Conservation (phyloP, 2,888 invertebrate genomes). For the Melitaea athalia region DNA sequence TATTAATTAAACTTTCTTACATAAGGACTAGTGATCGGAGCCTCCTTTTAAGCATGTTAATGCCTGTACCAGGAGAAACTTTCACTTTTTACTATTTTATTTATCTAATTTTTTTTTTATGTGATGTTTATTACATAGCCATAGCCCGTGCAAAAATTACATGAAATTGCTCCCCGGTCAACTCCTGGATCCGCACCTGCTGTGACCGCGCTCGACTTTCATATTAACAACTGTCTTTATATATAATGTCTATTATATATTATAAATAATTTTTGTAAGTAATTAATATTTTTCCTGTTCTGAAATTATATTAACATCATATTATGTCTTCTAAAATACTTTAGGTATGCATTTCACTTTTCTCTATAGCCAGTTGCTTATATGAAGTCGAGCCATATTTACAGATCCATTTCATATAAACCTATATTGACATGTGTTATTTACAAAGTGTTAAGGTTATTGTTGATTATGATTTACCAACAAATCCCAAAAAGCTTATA, state of each 20-base stretch:
- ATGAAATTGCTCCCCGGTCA: neutral
- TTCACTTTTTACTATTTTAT: neutral
- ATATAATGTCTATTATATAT: no score
- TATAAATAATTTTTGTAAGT: no score
- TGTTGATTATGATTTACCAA: neutral
- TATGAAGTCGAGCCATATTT: conserved; percentile 27
- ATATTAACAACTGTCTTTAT: conserved; percentile 21
- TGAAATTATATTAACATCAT: no score
- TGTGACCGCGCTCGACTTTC: conserved; percentile 20
- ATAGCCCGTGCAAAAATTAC: no score
- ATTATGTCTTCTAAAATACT: no score
- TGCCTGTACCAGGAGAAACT: no score
- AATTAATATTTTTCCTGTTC: no score
- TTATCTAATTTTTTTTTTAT: neutral
- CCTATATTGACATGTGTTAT: conserved; percentile 25
- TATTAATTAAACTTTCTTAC: no score
- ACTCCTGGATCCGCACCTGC: conserved; percentile 5
- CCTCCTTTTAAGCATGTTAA: no score
- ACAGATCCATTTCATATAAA: conserved; percentile 18
- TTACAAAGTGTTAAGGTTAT: conserved; percentile 23
- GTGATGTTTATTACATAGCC: neutral
- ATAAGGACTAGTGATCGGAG: no score
- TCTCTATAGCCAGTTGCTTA: conserved; percentile 26
- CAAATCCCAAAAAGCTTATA: neutral
- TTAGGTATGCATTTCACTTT: neutral